A percentile compares a stretch with the other conserved stretches of the same genome.
Conservation (phyloP, 2,888 invertebrate genomes). For the Tipula confusa region DNA sequence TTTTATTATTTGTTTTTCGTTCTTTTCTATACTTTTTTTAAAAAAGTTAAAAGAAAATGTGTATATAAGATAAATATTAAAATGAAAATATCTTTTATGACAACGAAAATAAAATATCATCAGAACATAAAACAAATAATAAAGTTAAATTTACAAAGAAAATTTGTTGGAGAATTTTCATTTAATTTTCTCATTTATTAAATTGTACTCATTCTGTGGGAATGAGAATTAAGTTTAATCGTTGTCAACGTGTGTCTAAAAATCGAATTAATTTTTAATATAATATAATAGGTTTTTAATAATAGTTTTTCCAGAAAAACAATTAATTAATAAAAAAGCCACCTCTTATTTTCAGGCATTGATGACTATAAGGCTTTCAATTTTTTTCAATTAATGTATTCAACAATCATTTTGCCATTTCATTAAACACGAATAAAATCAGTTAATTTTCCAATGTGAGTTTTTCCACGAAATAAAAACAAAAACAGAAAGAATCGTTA, state of each 20-base stretch:
- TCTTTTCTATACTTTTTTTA: not conserved
- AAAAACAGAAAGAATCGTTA: not conserved
- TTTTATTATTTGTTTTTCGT: not conserved
- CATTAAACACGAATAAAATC: slow-evolving; percentile 20
- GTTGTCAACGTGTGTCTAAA: no score
- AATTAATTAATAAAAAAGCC: no score
- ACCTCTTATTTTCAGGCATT: no score
- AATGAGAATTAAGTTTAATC: no score
- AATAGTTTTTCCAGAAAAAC: no score
- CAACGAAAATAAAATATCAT: not conserved
- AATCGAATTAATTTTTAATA: no score
- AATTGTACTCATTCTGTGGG: no score
- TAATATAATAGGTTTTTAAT: no score
- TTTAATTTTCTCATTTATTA: not conserved
- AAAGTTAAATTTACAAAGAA: not conserved
- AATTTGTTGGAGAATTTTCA: not conserved
- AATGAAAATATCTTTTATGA: not conserved
- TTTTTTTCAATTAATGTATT: no score
- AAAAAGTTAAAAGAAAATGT: not conserved
- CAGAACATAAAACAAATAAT: slow-evolving; percentile 8
- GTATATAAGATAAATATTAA: not conserved
- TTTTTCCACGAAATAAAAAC: not conserved
- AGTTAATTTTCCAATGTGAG: not conserved
- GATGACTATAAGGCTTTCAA: no score
- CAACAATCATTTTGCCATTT: not conserved